A percentile compares a stretch with the other conserved stretches of the same genome.
Evolutionary conservation across 2,113 vertebrate genomes (phyloP).

Genomic region (Dissostichus mawsoni): DNA sequence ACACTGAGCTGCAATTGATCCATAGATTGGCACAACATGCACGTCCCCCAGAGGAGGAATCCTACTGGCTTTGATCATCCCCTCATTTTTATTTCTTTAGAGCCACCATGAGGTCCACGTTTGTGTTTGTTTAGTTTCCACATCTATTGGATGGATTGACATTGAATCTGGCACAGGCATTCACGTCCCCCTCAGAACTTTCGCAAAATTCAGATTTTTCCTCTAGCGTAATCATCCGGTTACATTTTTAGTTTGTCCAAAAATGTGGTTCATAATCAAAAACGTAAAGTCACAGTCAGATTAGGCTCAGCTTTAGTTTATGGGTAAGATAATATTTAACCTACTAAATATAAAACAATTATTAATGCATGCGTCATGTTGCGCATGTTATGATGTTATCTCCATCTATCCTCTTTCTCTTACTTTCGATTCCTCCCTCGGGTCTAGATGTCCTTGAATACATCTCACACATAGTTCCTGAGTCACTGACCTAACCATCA

Average conservation of each 20-base stretch:
- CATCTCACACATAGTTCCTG: constrained; percentile 42
- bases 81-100: background rate
- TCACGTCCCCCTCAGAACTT: background rate
- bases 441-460: constrained; percentile 26
- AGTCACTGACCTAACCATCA: constrained; percentile 39
- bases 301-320: background rate
- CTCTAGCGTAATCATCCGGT: background rate
- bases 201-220: background rate
- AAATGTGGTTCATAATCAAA: background rate
- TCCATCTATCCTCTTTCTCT: background rate
- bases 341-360: too few species aligned
- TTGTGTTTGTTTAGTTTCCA: background rate
- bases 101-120: background rate
- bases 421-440: background rate
- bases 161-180: background rate
- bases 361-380: background rate
- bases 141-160: background rate
- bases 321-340: background rate
- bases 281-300: background rate
- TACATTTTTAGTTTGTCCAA: background rate
- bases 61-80: background rate
- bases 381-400: background rate
- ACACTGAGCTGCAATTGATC: constrained; percentile 9
- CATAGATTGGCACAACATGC: background rate
- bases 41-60: background rate